Evolutionary conservation across 2,113 vertebrate species (phyloP).

Genomic region (Ochotona curzoniae): DNA sequence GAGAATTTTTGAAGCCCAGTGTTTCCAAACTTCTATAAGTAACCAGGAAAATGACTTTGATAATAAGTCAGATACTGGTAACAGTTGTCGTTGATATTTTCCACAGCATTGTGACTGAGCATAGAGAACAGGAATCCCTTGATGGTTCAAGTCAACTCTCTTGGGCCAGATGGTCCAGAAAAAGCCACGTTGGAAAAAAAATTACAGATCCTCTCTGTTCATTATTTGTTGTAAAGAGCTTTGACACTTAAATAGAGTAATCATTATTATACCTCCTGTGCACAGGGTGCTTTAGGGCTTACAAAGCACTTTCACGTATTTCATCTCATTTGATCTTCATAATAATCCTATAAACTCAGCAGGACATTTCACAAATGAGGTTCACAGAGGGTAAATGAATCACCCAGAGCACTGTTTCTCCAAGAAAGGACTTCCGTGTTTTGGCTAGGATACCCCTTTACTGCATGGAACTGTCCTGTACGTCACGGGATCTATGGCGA

Average conservation of each 20-base stretch:
- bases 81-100: background rate
- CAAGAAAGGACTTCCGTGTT: background rate
- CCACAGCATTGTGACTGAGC: background rate
- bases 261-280: background rate
- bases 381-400: background rate
- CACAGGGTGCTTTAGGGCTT: background rate
- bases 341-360: slow-evolving; percentile 1
- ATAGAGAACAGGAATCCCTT: slow-evolving; percentile 10
- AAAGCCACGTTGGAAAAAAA: background rate
- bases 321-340: slow-evolving; percentile 60
- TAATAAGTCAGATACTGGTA: slow-evolving; percentile 10
- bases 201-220: background rate
- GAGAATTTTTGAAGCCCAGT: background rate
- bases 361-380: slow-evolving; percentile 34
- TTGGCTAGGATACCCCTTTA: background rate
- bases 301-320: slow-evolving; percentile 32
- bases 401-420: background rate
- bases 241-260: slow-evolving; percentile 20
- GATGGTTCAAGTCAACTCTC: slow-evolving; percentile 15
- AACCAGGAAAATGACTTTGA: slow-evolving; percentile 42
- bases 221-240: slow-evolving; percentile 33
- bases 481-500: background rate
- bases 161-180: slow-evolving; percentile 7
- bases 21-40: slow-evolving; percentile 13
- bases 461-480: background rate